These are phyloP conservation scores for Orthosia gracilis DNA, from an alignment of 2,888 invertebrate genomes.

Conservation along the genomic window DNA sequence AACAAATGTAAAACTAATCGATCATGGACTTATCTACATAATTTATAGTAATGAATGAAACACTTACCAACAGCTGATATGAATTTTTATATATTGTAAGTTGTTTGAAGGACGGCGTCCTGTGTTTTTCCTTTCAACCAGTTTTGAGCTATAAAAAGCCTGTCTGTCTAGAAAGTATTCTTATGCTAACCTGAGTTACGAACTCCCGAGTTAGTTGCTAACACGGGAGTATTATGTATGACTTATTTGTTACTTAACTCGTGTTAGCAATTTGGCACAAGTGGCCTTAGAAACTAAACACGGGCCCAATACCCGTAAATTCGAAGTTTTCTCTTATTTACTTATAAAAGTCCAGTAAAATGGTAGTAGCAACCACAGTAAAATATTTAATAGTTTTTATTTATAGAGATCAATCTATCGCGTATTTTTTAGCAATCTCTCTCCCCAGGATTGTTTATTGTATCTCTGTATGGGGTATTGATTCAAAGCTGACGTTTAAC, in stretches of 20 bases:
- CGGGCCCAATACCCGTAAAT: background rate
- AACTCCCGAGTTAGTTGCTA: too few species aligned
- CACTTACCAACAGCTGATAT: slow-evolving; percentile 27
- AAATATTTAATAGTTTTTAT: background rate
- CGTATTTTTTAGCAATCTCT: slow-evolving; percentile 34
- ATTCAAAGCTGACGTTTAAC: slow-evolving; percentile 25
- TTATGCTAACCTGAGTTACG: background rate
- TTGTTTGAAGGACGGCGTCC: slow-evolving; percentile 13
- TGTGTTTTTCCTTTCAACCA: background rate
- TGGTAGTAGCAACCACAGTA: background rate
- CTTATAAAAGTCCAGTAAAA: too few species aligned
- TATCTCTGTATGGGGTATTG: slow-evolving; percentile 48
- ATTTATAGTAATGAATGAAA: slow-evolving; percentile 27
- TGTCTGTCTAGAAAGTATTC: background rate
- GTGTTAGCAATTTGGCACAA: too few species aligned
- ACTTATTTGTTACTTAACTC: too few species aligned
- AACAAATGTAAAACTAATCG: slow-evolving; percentile 24
- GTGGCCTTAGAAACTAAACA: background rate
- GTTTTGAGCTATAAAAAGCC: background rate
- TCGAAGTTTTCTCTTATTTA: background rate
- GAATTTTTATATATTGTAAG: background rate
- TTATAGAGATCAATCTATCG: slow-evolving; percentile 9
- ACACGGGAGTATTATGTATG: too few species aligned
- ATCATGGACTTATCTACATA: slow-evolving; percentile 25
- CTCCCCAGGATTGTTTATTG: slow-evolving; percentile 51